Evolutionary conservation across 1,140 invertebrate genomes (phyloP).

Genomic region (Fopius arisanus): DNA sequence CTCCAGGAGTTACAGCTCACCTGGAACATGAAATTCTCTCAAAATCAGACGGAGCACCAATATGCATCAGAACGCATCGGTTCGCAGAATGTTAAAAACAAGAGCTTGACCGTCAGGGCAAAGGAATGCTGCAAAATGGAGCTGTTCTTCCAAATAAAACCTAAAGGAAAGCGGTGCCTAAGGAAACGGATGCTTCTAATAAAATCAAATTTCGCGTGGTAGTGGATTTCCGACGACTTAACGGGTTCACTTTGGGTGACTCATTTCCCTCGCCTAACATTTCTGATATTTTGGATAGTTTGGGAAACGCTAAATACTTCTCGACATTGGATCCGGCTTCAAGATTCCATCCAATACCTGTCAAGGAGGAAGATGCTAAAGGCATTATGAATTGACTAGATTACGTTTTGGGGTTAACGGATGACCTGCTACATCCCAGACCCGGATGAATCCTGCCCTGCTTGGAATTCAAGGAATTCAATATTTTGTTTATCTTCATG

Average conservation of each 20-base stretch:
- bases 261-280: not conserved
- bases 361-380: not conserved
- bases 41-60: not conserved
- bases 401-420: slow-evolving; percentile 10
- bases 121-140: not conserved
- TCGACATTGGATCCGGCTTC: not conserved
- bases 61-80: not conserved
- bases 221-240: not conserved
- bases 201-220: not conserved
- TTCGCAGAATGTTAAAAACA: not conserved
- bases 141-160: not conserved
- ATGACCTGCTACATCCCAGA: not conserved
- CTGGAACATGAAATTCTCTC: not conserved
- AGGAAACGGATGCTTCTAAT: not conserved
- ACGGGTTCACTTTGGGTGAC: not conserved
- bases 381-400: not conserved
- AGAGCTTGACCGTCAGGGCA: not conserved
- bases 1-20: no score
- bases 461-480: not conserved
- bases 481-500: slow-evolving; percentile 1
- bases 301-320: not conserved
- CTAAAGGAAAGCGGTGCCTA: not conserved
- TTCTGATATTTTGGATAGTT: not conserved
- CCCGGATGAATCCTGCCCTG: not conserved
- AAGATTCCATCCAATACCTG: not conserved